phyloP scores from a whole-genome alignment of 1,140 invertebrate genomes.

The Sitobion miscanthi region DNA sequence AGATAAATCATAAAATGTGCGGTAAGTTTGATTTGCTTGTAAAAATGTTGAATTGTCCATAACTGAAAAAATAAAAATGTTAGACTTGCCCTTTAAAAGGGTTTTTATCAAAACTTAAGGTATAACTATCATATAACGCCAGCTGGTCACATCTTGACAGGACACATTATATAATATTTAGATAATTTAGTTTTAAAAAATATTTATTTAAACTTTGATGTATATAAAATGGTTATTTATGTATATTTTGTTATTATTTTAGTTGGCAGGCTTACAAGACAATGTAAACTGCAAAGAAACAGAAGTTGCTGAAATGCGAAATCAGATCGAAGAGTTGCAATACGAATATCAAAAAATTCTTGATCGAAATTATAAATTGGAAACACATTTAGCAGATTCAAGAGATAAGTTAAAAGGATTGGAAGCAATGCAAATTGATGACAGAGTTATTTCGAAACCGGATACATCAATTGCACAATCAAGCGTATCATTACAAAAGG shows the following conservation, averaged over 20 bases:
- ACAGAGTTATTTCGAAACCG: constrained; percentile 43
- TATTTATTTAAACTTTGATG: not conserved
- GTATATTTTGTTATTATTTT: constrained; percentile 21
- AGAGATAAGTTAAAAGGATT: constrained; percentile 81
- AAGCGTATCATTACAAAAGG: constrained; percentile 51
- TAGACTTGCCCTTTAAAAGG: no score
- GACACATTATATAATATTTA: no score
- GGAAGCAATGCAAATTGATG: constrained; percentile 54
- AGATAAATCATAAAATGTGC: no score
- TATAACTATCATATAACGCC: no score
- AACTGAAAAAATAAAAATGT: no score
- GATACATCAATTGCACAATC: constrained; percentile 24
- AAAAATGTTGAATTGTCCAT: no score
- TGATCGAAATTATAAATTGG: constrained; percentile 87
- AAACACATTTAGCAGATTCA: constrained; percentile 86
- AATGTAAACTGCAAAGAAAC: constrained; percentile 90
- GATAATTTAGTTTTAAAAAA: constrained; percentile 33
- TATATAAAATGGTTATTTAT: not conserved
- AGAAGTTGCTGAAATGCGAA: constrained; percentile 90
- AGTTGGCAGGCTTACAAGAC: constrained; percentile 90
- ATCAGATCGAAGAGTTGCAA: constrained; percentile 94
- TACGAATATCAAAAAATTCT: constrained; percentile 91
- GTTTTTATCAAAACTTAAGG: no score
- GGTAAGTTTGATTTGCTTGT: no score
- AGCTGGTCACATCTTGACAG: no score